These are phyloP conservation scores for Mesochorus sp. DNA, from an alignment of 2,888 invertebrate genomes.

Conservation along the genomic window DNA sequence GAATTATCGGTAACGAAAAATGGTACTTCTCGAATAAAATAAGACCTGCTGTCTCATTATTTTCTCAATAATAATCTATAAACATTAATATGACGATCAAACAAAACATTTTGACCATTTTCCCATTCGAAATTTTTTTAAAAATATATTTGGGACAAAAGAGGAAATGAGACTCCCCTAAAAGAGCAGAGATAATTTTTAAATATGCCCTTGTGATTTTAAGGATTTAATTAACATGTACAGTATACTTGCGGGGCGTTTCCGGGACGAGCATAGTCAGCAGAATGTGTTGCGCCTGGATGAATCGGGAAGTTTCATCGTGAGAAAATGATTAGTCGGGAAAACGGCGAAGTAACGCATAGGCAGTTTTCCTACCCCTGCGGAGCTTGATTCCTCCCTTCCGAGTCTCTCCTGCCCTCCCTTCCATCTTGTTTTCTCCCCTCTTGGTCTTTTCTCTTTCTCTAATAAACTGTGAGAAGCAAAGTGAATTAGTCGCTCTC, in stretches of 20 bases:
- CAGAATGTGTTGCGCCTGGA: constrained; percentile 10
- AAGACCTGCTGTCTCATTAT: no score
- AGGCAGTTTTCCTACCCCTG: constrained; percentile 53
- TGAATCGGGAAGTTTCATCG: constrained; percentile 16
- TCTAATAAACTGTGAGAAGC: constrained; percentile 48
- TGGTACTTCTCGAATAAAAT: no score
- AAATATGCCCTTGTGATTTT: not conserved
- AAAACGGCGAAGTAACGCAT: constrained; percentile 41
- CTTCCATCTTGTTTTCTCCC: not conserved
- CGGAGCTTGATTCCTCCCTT: constrained; percentile 59
- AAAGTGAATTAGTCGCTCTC: constrained; percentile 62
- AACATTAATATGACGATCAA: no score
- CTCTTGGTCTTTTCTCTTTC: not conserved
- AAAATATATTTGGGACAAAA: no score
- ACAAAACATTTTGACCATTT: no score
- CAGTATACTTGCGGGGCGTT: not conserved
- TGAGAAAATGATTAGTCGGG: constrained; percentile 56
- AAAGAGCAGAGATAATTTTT: not conserved
- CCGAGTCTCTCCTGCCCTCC: constrained; percentile 4
- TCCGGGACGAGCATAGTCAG: constrained; percentile 32
- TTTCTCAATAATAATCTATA: no score
- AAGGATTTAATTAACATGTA: constrained; percentile 21
- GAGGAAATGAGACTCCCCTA: not conserved
- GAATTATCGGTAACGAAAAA: no score
- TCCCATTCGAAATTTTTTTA: no score